Evolutionary conservation across 2,113 vertebrate genomes (phyloP).

Genomic region (Thryonomys swinderianus): DNA sequence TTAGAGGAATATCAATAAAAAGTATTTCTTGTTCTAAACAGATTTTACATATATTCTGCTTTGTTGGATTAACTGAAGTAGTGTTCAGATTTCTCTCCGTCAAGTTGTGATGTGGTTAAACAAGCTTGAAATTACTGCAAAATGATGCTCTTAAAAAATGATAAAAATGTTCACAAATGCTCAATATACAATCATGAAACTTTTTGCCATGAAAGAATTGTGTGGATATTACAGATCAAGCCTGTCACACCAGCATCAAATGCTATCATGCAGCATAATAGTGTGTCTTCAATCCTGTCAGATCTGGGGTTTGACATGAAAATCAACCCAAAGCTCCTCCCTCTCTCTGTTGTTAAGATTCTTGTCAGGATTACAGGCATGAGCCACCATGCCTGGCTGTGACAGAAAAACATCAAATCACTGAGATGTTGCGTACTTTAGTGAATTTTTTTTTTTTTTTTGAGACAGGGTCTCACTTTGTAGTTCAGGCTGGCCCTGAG

Average conservation of each 20-base stretch:
- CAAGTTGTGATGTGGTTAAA: constrained; percentile 49
- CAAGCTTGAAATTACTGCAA: constrained; percentile 66
- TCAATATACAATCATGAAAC: constrained; percentile 30
- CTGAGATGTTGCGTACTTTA: background rate
- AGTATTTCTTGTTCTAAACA: background rate
- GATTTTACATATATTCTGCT: background rate
- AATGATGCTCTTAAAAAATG: constrained; percentile 53
- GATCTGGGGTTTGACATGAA: constrained; percentile 44
- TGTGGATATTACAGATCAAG: constrained; percentile 50
- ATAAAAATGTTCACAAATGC: constrained; percentile 34
- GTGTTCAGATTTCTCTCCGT: constrained; percentile 4
- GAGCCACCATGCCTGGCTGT: too few relatives aligned
- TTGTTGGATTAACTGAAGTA: background rate
- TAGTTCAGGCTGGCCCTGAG: too few relatives aligned
- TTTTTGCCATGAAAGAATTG: constrained; percentile 24
- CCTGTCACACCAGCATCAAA: background rate
- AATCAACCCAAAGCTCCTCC: constrained; percentile 34
- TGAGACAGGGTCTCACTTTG: too few relatives aligned
- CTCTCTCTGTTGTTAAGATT: constrained; percentile 20
- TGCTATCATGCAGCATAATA: constrained; percentile 25
- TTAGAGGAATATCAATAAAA: background rate
- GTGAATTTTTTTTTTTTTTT: constrained; percentile 49
- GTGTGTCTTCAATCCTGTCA: constrained; percentile 52
- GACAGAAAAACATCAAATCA: constrained; percentile 36
- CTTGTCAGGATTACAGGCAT: too few relatives aligned